These are phyloP conservation scores for Sepioteuthis lessoniana DNA, from an alignment of 2,888 invertebrate species.

Conservation along the genomic window DNA sequence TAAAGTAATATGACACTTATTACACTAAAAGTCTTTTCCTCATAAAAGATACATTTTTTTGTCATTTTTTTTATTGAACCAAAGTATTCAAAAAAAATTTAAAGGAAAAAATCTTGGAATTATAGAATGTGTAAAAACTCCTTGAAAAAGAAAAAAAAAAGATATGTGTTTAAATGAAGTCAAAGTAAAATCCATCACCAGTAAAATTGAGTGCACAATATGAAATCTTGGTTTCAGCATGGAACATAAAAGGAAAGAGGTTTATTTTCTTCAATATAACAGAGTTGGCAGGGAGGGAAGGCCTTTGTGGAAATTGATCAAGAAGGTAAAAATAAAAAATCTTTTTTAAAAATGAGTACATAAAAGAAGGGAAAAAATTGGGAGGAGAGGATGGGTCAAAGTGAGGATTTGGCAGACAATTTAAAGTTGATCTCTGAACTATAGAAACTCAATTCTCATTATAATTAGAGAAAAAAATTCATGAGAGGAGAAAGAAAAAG, in stretches of 20 bases:
- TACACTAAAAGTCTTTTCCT: no score
- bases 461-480: background rate
- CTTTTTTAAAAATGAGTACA: background rate
- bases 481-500: background rate
- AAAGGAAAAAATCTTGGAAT: no score
- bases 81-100: no score
- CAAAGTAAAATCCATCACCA: background rate
- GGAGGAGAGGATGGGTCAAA: background rate
- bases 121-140: no score
- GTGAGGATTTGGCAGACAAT: background rate
- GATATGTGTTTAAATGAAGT: no score
- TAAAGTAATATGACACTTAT: no score
- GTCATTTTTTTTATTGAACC: no score
- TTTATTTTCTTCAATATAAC: no score
- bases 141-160: no score
- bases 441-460: background rate
- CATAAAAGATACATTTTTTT: no score
- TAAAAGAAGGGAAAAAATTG: background rate
- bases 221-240: background rate
- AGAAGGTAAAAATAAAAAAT: background rate
- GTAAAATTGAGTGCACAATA: background rate
- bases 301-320: background rate
- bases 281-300: background rate
- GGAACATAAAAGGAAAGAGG: no score
- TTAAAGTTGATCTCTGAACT: slow-evolving; percentile 23